A percentile compares a stretch with the other conserved stretches of the same genome.
Conservation (phyloP, 2,113 vertebrate species). For the Thalassarche chlororhynchos region DNA sequence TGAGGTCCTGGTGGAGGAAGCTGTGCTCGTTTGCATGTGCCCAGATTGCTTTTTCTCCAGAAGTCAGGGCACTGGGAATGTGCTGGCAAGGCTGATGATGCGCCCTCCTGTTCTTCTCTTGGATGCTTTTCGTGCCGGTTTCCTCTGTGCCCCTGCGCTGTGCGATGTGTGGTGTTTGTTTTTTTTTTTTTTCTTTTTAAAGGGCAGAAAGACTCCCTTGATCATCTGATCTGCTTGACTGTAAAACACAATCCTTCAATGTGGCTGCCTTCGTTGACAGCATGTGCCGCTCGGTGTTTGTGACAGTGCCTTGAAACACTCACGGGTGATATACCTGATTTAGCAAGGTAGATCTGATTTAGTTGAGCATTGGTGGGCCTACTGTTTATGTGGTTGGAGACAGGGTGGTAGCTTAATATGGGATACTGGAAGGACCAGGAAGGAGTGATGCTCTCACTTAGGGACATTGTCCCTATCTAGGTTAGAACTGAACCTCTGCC, state of each 20-base stretch:
- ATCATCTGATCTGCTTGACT: background rate
- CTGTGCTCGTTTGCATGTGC: background rate
- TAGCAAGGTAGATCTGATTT: background rate
- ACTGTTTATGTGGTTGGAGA: background rate
- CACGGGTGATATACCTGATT: background rate
- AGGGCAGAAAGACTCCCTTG: background rate
- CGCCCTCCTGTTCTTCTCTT: background rate
- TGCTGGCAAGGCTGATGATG: background rate
- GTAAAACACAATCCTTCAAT: background rate
- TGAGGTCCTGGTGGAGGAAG: rapidly evolving
- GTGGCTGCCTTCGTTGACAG: background rate
- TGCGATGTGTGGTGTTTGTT: no score
- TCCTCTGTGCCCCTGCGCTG: background rate
- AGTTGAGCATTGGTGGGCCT: background rate
- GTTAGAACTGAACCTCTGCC: background rate
- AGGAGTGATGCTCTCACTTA: rapidly evolving
- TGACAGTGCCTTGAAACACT: background rate
- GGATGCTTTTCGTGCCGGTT: background rate
- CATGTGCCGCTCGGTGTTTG: background rate
- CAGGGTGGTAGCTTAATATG: background rate
- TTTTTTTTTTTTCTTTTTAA: background rate
- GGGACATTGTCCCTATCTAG: background rate
- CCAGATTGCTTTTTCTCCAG: background rate
- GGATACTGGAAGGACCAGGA: background rate
- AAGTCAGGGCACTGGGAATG: background rate